Evolutionary conservation across 2,113 vertebrate genomes (phyloP), one percentile per base, ranked within the genome.

Genomic region (Eurystomus gularis): DNA sequence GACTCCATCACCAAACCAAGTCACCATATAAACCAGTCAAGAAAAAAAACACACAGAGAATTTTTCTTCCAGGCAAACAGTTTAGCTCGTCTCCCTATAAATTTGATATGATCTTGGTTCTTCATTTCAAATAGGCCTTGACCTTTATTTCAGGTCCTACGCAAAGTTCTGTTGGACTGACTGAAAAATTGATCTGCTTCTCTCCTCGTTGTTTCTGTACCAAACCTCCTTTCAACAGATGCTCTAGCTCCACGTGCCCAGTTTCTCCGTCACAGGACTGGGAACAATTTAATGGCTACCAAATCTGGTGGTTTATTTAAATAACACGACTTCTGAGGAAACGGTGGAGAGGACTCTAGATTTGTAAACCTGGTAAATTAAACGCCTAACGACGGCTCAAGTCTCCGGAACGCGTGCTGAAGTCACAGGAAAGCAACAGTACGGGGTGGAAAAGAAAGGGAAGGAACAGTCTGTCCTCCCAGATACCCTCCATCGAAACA

Each of bases 321-420:
- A 6, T 3, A n/a, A 7, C 42, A 26, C 0, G 1, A 26, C 13
- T 64, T 25, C 42, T 37, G 3, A 7, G 49, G 70, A 6, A 40
- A 29, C 3, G 3, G 44, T 8, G 1, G 29, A 61, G 37, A 55
- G n/a, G 62, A 46, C 42, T 8, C 40, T 6, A 49, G 57, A 24
- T 28, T 24, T 21, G 72, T 4, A 4, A 28, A 16, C 5, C 15
- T 5, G 26, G 46, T 2, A 28, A 75, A 69, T 0, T 11, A 48
- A 40, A n/a, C 1, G 42, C 42, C 5, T 7, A 3, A 26, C 24
- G 18, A 29, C 25, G 37, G 5, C n/a, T 37, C 29, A 3, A 39
- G 48, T 7, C 68, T 33, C 61, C 28, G 46, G 49, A 78, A 57
- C 14, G 12, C 25, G 3, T 18, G 10, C 12, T 8, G 39, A 39